These are phyloP conservation scores for Daphoenositta chrysoptera DNA, from an alignment of 2,113 vertebrate genomes.

Conservation along the genomic window DNA sequence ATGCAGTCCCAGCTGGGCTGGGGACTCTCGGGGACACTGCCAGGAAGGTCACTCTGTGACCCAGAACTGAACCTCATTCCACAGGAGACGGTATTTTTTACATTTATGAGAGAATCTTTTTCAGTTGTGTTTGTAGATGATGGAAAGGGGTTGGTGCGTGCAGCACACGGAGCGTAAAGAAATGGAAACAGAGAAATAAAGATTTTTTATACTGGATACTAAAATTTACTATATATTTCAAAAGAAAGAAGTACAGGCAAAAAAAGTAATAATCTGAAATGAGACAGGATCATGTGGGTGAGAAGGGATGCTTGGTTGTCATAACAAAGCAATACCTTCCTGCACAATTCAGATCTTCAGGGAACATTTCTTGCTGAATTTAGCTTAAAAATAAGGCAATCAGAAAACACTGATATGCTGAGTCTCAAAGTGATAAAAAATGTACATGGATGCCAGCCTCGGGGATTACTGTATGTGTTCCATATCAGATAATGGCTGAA, in stretches of 20 bases:
- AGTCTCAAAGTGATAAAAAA: constrained; percentile 16
- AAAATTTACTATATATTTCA: background rate
- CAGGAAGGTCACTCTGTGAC: background rate
- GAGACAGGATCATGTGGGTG: background rate
- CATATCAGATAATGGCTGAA: constrained; percentile 17
- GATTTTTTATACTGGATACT: background rate
- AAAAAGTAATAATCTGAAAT: background rate
- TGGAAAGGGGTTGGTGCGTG: fast-evolving
- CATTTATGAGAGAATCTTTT: background rate
- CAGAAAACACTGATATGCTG: constrained; percentile 25
- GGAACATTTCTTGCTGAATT: constrained; percentile 46
- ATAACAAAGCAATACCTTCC: background rate
- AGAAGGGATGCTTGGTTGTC: background rate
- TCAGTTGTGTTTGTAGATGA: background rate
- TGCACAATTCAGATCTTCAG: background rate
- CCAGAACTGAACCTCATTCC: background rate
- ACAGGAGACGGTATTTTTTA: background rate
- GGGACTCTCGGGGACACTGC: background rate
- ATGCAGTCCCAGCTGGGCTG: background rate
- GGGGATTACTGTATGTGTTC: background rate
- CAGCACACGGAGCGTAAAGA: fast-evolving
- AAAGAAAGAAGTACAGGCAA: background rate
- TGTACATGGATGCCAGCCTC: background rate
- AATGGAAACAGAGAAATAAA: background rate
- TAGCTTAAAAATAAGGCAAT: constrained; percentile 37